Conservation (phyloP, 2,888 invertebrate species). For the Epicampocera succincta region DNA sequence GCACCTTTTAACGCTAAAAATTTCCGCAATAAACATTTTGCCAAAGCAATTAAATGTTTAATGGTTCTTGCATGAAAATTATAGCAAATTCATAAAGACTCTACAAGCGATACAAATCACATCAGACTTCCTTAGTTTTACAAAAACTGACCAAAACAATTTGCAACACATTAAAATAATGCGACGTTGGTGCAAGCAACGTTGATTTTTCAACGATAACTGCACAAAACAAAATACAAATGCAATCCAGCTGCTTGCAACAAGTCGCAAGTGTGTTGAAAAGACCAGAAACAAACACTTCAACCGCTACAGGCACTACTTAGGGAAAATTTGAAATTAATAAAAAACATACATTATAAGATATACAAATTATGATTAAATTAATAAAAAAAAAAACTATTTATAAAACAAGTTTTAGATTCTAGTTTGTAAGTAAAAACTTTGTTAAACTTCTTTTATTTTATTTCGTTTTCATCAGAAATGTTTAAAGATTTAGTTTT, state of each 20-base stretch:
- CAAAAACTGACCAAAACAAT: neutral
- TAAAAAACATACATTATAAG: constrained; percentile 1
- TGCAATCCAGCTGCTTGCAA: too few relatives aligned
- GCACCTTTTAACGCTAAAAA: too few relatives aligned
- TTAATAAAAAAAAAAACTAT: constrained; percentile 5
- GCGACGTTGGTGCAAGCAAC: neutral
- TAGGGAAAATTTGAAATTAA: constrained; percentile 58
- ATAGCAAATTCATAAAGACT: constrained; percentile 56
- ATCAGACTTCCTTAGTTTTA: constrained; percentile 49
- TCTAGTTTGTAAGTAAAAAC: constrained; percentile 46
- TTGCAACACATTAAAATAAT: neutral
- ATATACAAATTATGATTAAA: constrained; percentile 9
- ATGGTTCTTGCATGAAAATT: neutral
- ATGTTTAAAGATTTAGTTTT: too few relatives aligned
- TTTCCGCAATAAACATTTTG: too few relatives aligned
- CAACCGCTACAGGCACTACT: constrained; percentile 67
- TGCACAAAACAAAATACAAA: too few relatives aligned
- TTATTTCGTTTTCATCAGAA: too few relatives aligned
- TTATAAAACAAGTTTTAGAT: neutral
- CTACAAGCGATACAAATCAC: constrained; percentile 32
- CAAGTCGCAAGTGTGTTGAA: neutral
- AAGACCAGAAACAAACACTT: constrained; percentile 42
- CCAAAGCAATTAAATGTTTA: too few relatives aligned
- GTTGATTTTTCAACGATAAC: too few relatives aligned
- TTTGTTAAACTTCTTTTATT: neutral